Conservation (phyloP, 2,797 vertebrate species). For the Pipistrellus pipistrellus region DNA sequence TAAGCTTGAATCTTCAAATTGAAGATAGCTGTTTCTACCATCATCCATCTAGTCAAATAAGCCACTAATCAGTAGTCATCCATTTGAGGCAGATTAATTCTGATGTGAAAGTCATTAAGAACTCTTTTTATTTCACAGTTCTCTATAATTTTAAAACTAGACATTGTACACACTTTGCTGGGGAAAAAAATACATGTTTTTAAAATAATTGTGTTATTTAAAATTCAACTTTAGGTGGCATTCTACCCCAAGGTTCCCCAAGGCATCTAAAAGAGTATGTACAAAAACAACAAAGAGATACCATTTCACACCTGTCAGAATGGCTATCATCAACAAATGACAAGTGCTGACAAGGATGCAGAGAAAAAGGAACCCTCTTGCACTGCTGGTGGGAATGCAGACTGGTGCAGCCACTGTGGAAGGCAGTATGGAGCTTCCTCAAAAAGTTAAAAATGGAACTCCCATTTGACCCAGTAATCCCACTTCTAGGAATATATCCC, state of each 20-base stretch:
- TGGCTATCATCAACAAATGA: too few species aligned
- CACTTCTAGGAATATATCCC: too few species aligned
- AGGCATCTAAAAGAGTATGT: not conserved
- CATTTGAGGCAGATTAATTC: not conserved
- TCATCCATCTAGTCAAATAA: not conserved
- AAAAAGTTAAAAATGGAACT: too few species aligned
- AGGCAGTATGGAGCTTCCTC: too few species aligned
- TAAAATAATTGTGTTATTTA: not conserved
- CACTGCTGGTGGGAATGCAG: too few species aligned
- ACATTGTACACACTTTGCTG: not conserved
- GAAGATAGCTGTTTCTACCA: not conserved
- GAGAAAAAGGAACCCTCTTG: too few species aligned
- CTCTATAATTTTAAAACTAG: not conserved
- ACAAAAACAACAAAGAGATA: too few species aligned
- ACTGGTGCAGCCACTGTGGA: too few species aligned
- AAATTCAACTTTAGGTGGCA: not conserved
- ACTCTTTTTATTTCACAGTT: not conserved
- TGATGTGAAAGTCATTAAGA: not conserved
- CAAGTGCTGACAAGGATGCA: too few species aligned
- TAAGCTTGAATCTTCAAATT: not conserved
- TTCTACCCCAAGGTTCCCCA: not conserved
- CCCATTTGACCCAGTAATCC: too few species aligned
- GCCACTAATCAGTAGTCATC: not conserved
- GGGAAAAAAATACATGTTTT: not conserved
- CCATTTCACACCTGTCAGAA: too few species aligned